Base-by-base conservation (phyloP, 35 echinoderm and acorn worm genomes). In the Acanthaster planci region DNA sequence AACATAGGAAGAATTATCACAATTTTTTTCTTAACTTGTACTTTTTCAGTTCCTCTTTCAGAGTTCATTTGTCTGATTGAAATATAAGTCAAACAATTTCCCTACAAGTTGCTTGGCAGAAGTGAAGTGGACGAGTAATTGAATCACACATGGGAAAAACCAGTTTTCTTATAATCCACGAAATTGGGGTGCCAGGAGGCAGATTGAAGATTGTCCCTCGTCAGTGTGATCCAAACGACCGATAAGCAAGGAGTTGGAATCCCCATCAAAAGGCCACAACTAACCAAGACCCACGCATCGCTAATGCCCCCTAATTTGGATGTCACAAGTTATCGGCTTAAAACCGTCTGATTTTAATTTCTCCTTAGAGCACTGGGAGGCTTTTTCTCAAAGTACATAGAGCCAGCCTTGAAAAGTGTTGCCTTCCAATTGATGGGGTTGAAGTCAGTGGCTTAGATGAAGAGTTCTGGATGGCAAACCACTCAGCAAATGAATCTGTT, bases 261-360 rank as follows among this genome's bases (percentile, higher is more conserved):
- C 23, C 64, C 19, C 23, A 72, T 72, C 64, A 72, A 72, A 72
- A 26, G 34, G 34, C 26, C 64, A 72, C 64, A 72, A 72, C 30
- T 26, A 9, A 34, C 64, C 23, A 19, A 72, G 34, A 36, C 64
- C 64, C 64, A 31, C 9, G 2, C 64, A 72, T 26, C 34, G 1
- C 64, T 23, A 30, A 26, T 31, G 64, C 23, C 64, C 30, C 64
- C 34, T 72, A 72, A 72, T 72, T 15, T 35, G 26, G 34, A 34
- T 72, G 64, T 72, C 64, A 72, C 64, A 72, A 72, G 64, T 35
- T 29, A 72, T 35, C 64, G 30, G 64, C 23, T 26, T 47, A 26
- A 34, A 72, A 31, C 10, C 34, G 64, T 72, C 22, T 72, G 64
- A 72, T 72, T 72, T 72, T 72, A 72, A 72, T 72, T 72, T 72